These are phyloP conservation scores for Itoplectis maculator DNA, from an alignment of 2,888 invertebrate species.

Conservation along the genomic window DNA sequence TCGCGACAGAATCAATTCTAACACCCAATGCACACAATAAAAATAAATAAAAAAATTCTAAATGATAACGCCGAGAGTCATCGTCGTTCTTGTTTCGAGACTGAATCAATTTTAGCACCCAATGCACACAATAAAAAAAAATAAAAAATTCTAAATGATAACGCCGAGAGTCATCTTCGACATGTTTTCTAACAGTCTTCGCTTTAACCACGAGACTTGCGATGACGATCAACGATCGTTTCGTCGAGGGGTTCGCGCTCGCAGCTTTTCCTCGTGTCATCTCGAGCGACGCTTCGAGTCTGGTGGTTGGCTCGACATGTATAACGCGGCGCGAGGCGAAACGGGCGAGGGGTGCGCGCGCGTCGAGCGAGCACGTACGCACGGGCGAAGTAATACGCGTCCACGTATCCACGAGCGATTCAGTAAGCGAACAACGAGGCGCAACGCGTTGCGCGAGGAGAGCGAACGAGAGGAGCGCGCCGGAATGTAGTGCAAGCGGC, in stretches of 20 bases:
- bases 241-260: constrained; percentile 3
- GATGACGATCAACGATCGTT: constrained; percentile 20
- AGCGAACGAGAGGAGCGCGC: constrained; percentile 25
- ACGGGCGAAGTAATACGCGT: constrained; percentile 71
- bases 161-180: constrained; percentile 2
- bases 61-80: no score
- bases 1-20: constrained; percentile 38
- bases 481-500: no score
- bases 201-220: constrained; percentile 2
- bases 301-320: constrained; percentile 13
- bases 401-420: constrained; percentile 71
- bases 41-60: not conserved
- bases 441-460: not conserved
- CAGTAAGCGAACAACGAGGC: constrained; percentile 41
- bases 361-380: constrained; percentile 60
- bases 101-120: constrained; percentile 27
- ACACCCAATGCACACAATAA: constrained; percentile 12
- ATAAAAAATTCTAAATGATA: constrained; percentile 9
- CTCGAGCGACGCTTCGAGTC: constrained; percentile 5
- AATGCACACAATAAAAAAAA: constrained; percentile 14
- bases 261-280: constrained; percentile 41
- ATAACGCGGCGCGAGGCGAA: not conserved
- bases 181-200: no score
- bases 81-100: constrained; percentile 5
- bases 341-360: constrained; percentile 48